A percentile compares a stretch with the other conserved stretches of the same genome.
These are phyloP conservation scores for Ferdinandea cuprea DNA, from an alignment of 2,888 invertebrate species.

Conservation along the genomic window DNA sequence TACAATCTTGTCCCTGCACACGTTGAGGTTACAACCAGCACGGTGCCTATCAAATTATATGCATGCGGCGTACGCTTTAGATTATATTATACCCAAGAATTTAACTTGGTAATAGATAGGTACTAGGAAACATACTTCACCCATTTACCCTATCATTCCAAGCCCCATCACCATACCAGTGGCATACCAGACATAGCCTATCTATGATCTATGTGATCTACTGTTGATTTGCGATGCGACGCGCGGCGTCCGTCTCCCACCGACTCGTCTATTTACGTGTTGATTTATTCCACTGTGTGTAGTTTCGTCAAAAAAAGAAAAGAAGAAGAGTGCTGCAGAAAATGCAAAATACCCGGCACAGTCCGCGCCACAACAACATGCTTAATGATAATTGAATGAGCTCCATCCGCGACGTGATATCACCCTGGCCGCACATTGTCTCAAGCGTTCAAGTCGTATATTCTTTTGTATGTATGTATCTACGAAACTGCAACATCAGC, in stretches of 20 bases:
- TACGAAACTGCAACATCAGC: conserved; percentile 12
- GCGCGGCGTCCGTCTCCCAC: conserved; percentile 8
- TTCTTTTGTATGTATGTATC: background rate
- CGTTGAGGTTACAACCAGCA: too few relatives aligned
- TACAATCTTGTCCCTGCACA: too few relatives aligned
- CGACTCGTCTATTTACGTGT: conserved; percentile 53
- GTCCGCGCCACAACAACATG: conserved; percentile 39
- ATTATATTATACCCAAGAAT: too few relatives aligned
- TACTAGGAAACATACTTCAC: background rate
- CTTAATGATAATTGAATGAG: conserved; percentile 70
- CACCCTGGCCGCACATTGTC: conserved; percentile 64
- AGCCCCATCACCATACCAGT: conserved; percentile 7
- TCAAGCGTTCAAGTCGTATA: conserved; percentile 30
- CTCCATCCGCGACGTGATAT: conserved; percentile 65
- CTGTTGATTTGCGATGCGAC: conserved; percentile 44
- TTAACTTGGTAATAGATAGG: too few relatives aligned
- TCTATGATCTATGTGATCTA: conserved; percentile 63
- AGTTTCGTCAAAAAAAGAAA: conserved; percentile 15
- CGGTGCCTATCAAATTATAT: too few relatives aligned
- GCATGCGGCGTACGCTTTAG: too few relatives aligned
- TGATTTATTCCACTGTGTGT: conserved; percentile 62
- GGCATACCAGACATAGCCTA: conserved; percentile 40
- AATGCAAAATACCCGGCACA: conserved; percentile 37
- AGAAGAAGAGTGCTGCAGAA: background rate
- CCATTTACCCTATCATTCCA: conserved; percentile 24